Evolutionary conservation across 2,888 invertebrate species (phyloP), one percentile per base, ranked within the genome.

Genomic region (Erpobdella octoculata): DNA sequence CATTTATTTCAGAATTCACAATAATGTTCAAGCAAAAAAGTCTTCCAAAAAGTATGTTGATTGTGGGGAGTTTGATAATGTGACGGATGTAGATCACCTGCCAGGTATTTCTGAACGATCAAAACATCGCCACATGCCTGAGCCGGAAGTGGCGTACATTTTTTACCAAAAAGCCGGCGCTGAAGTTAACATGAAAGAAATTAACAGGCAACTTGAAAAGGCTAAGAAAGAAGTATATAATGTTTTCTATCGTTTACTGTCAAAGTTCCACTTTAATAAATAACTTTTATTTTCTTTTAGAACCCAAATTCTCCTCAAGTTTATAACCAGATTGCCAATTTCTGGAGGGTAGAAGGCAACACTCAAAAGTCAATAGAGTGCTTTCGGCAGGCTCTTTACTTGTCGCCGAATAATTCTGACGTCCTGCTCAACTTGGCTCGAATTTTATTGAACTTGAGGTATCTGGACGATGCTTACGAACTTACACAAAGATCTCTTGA

Each of bases 271-370:
- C n/a, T 9, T 9, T 1, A 33, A 9, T 62, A 33, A 28, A 33
- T 41, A 1, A 41, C 37, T 66, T 5, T 53, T 12, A 53, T 69
- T 69, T 69, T 12, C 71, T 78, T 79, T 68, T 80, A 81, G 81
- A 79, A 78, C 74, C 81, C 81, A 28, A 80, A 88, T 86, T 91
- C 91, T 70, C 89, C 91, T 33, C 90, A 91, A 79, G 86, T 92
- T 67, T 92, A 91, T 82, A 92, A 92, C 82, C 91, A 92, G 83
- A 91, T 93, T 79, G 92, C 92, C 1, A 92, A 93, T 83, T 92
- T 91, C 83, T 92, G 91, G 91, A 87, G 92, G 75, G 90, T 92
- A 77, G 91, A 91, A 82, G 92, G 92, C 4, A 90, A 92, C 81
- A 90, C 92, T 6, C 87, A 90, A 79, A 88, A 89, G 79, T 90